These are phyloP conservation scores for Boloria selene DNA, from an alignment of 2,888 invertebrate species.

Conservation along the genomic window DNA sequence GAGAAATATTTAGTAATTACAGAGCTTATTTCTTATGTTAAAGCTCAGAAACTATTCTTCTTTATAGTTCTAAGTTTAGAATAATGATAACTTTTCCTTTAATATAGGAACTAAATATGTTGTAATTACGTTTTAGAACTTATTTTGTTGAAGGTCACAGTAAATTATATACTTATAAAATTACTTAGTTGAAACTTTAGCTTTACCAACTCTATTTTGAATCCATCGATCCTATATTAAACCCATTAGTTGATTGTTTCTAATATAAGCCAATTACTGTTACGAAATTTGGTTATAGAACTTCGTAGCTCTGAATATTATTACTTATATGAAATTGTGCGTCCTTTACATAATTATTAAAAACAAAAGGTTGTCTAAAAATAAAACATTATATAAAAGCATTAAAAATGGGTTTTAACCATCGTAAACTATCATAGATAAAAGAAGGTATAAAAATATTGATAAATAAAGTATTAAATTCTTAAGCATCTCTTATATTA, in stretches of 20 bases:
- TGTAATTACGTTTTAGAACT: neutral
- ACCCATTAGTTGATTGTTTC: constrained; percentile 31
- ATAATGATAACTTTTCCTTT: too few relatives aligned
- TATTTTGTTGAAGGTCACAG: constrained; percentile 24
- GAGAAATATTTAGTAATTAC: too few relatives aligned
- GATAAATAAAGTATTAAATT: too few relatives aligned
- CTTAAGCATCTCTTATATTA: too few relatives aligned
- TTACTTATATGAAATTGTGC: too few relatives aligned
- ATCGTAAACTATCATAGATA: too few relatives aligned
- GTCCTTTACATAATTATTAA: too few relatives aligned
- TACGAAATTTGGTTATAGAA: constrained; percentile 4
- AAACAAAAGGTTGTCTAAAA: too few relatives aligned
- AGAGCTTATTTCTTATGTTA: too few relatives aligned
- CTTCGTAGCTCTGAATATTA: neutral
- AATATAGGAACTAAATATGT: neutral
- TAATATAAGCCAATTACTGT: constrained; percentile 25
- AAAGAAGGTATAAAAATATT: too few relatives aligned
- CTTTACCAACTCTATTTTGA: constrained; percentile 23
- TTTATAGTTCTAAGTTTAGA: neutral
- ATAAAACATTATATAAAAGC: too few relatives aligned
- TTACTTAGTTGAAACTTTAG: constrained; percentile 22
- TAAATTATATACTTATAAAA: neutral
- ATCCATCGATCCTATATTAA: constrained; percentile 33
- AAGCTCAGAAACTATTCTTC: neutral
- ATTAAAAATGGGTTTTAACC: too few relatives aligned